Evolutionary conservation across 1,140 invertebrate species (phyloP).

Genomic region (Bombus impatiens): DNA sequence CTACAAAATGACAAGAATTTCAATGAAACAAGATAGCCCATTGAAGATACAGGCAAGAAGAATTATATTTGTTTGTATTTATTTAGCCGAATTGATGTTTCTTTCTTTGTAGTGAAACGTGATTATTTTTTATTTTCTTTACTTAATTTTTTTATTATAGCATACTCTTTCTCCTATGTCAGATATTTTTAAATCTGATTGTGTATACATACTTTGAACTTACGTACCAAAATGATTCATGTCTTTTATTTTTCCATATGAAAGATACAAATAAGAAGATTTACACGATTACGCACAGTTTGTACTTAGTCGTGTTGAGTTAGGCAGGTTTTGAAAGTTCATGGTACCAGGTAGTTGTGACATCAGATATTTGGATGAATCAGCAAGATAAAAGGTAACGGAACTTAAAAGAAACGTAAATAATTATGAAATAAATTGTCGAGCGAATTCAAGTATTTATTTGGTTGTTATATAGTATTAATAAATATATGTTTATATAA

Average conservation of each 20-base stretch:
- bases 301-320: not conserved
- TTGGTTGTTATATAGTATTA: not conserved
- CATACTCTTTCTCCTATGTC: too few relatives aligned
- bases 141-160: too few relatives aligned
- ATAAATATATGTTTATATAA: conserved; percentile 17
- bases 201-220: too few relatives aligned
- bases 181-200: too few relatives aligned
- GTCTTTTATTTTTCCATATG: too few relatives aligned
- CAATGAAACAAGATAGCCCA: not conserved
- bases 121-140: too few relatives aligned
- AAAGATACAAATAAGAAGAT: too few relatives aligned
- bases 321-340: not conserved
- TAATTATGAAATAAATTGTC: not conserved
- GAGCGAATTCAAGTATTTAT: not conserved
- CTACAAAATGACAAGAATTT: not conserved
- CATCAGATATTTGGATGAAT: not conserved
- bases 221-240: too few relatives aligned
- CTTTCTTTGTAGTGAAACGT: too few relatives aligned
- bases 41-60: too few relatives aligned
- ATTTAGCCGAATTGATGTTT: too few relatives aligned
- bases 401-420: not conserved
- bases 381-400: not conserved
- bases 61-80: too few relatives aligned
- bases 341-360: not conserved
- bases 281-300: not conserved